phyloP scores from a whole-genome alignment of 1,140 invertebrate species.

The Cyclina sinensis region DNA sequence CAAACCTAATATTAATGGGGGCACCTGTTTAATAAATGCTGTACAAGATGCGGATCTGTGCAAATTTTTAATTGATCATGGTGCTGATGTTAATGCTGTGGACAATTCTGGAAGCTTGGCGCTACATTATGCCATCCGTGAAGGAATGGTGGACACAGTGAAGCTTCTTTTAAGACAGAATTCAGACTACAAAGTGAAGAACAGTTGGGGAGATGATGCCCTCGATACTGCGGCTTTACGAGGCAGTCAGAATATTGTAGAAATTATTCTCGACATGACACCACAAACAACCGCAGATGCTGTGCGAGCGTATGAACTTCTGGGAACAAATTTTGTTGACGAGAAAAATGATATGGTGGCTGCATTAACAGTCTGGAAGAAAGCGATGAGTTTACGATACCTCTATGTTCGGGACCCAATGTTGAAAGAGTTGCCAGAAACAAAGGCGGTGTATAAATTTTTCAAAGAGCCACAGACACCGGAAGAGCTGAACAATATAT shows the following conservation, averaged over 20 bases:
- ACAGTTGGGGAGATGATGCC: constrained; percentile 95
- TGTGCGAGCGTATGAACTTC: constrained; percentile 95
- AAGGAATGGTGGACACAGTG: constrained; percentile 94
- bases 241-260: constrained; percentile 94
- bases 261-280: constrained; percentile 90
- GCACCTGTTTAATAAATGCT: constrained; percentile 97
- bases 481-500: constrained; percentile 93
- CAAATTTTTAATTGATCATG: constrained; percentile 91
- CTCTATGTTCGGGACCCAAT: constrained; percentile 92
- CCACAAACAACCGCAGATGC: constrained; percentile 91
- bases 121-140: constrained; percentile 97
- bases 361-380: constrained; percentile 95
- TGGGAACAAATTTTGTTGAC: constrained; percentile 98
- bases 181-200: constrained; percentile 91
- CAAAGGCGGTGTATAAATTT: constrained; percentile 92
- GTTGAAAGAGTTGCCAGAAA: constrained; percentile 65
- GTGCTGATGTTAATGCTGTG: constrained; percentile 93
- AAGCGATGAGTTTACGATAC: constrained; percentile 92
- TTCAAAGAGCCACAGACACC: constrained; percentile 92
- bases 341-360: constrained; percentile 96
- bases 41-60: constrained; percentile 95
- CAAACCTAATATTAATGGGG: constrained; percentile 95
- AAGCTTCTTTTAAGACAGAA: constrained; percentile 93
- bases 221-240: constrained; percentile 96
- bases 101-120: constrained; percentile 97